These are phyloP conservation scores for Pseudochirops corinnae DNA, from an alignment of 2,797 vertebrate species.

Conservation along the genomic window DNA sequence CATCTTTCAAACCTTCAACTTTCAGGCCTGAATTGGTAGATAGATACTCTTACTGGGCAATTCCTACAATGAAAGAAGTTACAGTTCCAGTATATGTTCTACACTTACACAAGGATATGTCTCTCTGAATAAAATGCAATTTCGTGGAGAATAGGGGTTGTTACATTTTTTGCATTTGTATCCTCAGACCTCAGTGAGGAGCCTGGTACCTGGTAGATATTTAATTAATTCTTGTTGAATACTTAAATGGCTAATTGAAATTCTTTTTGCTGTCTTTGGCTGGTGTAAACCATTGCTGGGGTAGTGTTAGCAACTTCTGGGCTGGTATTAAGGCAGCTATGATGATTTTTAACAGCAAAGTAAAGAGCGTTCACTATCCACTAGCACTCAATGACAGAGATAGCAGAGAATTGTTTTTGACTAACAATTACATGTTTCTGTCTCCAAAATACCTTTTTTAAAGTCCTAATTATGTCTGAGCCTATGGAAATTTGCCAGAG, in stretches of 20 bases:
- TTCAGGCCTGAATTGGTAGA: no score
- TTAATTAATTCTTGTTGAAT: neutral
- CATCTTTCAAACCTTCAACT: neutral
- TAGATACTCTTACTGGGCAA: neutral
- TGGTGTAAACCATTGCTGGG: neutral
- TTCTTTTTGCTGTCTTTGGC: neutral
- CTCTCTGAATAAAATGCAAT: neutral
- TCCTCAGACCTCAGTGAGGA: neutral
- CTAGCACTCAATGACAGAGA: neutral
- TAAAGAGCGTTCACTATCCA: neutral
- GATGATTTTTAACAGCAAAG: no score
- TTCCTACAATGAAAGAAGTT: neutral
- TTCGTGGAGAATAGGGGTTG: neutral
- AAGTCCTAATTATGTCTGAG: neutral
- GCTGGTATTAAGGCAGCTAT: no score
- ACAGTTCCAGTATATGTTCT: neutral
- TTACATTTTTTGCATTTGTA: neutral
- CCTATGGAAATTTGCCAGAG: neutral
- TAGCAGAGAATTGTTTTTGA: neutral
- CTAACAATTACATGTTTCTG: neutral
- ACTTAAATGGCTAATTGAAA: no score
- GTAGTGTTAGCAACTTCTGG: no score
- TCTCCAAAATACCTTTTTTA: neutral
- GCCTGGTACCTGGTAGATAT: neutral
- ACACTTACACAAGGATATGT: neutral